A percentile compares a stretch with the other conserved stretches of the same genome.
Conservation (phyloP, 2,888 invertebrate genomes). For the Beris morrisii region DNA sequence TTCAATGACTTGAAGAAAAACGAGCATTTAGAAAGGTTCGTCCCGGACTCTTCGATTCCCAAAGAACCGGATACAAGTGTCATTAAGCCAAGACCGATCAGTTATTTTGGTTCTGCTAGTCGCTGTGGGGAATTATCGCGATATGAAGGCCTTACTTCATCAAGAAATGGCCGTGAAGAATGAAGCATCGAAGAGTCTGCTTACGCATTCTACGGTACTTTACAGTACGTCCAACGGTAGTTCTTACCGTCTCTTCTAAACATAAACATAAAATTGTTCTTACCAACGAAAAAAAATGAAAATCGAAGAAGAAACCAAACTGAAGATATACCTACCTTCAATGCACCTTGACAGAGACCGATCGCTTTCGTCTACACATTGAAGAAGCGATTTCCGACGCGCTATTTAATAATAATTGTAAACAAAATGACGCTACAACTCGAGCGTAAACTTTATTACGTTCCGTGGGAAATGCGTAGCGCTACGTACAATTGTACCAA, state of each 20-base stretch:
- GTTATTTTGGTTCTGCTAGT: constrained; percentile 10
- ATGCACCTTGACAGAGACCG: not conserved
- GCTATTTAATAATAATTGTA: no score
- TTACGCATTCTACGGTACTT: constrained; percentile 23
- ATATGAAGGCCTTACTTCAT: not conserved
- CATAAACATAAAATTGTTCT: constrained; percentile 5
- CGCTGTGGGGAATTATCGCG: not conserved
- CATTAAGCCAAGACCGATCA: constrained; percentile 16
- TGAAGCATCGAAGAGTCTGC: not conserved
- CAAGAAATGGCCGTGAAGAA: constrained; percentile 5
- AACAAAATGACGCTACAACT: not conserved
- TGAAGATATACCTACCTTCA: not conserved
- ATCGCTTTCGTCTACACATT: not conserved
- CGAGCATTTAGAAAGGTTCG: no score
- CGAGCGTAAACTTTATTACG: not conserved
- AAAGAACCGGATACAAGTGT: constrained; percentile 16
- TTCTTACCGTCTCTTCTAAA: not conserved
- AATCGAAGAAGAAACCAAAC: not conserved
- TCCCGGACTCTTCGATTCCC: no score
- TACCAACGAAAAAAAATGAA: not conserved
- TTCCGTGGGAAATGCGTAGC: not conserved
- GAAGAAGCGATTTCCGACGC: no score
- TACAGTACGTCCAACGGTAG: constrained; percentile 25
- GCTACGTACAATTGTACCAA: no score
- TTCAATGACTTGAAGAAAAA: no score